phyloP scores from a whole-genome alignment of 2,797 vertebrate genomes.

The Emydoidea blandingii region DNA sequence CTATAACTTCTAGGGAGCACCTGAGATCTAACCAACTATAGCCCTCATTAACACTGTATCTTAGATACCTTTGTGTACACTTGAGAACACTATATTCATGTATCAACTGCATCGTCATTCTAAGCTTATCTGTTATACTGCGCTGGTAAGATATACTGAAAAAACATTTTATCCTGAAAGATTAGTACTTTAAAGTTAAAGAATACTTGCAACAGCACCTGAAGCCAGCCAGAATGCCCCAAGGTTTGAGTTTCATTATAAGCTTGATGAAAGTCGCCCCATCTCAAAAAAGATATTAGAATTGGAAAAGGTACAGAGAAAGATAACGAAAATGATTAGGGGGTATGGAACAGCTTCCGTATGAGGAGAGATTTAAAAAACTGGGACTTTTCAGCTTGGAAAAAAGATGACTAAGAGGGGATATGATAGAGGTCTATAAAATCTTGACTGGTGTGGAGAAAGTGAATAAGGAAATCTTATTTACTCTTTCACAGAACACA shows the following conservation, averaged over 20 bases:
- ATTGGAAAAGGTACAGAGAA: neutral
- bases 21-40: accelerated
- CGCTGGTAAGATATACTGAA: neutral
- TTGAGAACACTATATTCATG: neutral
- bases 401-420: neutral
- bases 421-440: neutral
- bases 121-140: neutral
- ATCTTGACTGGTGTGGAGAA: neutral
- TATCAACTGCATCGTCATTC: neutral
- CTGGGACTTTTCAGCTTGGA: neutral
- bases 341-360: neutral
- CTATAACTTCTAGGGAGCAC: accelerated
- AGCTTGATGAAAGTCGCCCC: neutral
- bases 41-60: accelerated
- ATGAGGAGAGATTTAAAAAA: neutral
- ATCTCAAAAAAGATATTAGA: neutral
- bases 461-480: neutral
- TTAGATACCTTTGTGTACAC: accelerated
- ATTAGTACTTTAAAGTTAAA: neutral
- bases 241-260: neutral
- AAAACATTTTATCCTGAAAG: accelerated
- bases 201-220: neutral
- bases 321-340: neutral
- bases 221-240: neutral
- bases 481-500: neutral